Evolutionary conservation across 2,113 vertebrate species (phyloP).

Genomic region (Malaclemys terrapin): DNA sequence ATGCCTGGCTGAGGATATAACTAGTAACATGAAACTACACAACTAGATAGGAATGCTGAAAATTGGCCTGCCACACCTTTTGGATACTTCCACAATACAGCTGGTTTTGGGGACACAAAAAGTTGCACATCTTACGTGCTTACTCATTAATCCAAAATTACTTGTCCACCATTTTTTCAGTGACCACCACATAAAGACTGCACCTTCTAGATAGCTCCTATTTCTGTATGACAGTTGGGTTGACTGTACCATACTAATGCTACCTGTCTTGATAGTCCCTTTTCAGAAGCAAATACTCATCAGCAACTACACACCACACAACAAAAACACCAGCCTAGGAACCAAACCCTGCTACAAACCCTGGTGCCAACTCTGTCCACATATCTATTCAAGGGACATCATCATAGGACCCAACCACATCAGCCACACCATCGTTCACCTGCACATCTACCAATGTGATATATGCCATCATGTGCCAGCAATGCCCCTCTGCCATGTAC

Average conservation of each 20-base stretch:
- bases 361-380: too few species aligned
- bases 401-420: too few species aligned
- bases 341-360: too few species aligned
- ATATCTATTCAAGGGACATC: too few species aligned
- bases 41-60: not conserved
- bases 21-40: not conserved
- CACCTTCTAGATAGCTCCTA: not conserved
- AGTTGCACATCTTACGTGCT: not conserved
- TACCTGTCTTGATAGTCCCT: not conserved
- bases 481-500: too few species aligned
- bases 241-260: not conserved
- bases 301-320: too few species aligned
- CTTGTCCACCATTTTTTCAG: not conserved
- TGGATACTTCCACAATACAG: not conserved
- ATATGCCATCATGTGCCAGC: too few species aligned
- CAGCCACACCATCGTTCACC: too few species aligned
- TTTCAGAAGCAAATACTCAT: not conserved
- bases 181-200: not conserved
- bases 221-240: not conserved
- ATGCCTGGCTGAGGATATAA: not conserved
- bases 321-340: too few species aligned
- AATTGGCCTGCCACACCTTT: not conserved
- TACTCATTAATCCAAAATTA: not conserved
- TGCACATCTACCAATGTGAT: too few species aligned
- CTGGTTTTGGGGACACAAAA: not conserved